Evolutionary conservation across 2,113 vertebrate species (phyloP).

Genomic region (Burhinus oedicnemus): DNA sequence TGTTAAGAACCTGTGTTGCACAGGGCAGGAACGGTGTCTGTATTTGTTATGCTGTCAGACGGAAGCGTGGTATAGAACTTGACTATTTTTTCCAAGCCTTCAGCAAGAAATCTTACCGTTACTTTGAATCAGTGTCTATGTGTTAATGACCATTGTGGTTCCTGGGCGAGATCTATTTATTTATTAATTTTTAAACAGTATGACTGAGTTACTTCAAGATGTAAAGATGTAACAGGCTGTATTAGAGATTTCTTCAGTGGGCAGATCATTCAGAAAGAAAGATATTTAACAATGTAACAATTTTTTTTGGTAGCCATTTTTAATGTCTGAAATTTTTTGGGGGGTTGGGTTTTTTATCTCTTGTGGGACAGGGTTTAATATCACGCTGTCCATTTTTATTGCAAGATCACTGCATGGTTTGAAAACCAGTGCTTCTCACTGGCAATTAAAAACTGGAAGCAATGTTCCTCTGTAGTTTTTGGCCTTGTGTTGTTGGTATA

Average conservation of each 20-base stretch:
- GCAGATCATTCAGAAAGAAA: neutral
- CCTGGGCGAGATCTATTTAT: neutral
- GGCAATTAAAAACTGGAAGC: neutral
- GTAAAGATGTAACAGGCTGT: neutral
- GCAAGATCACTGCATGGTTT: neutral
- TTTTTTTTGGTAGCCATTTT: neutral
- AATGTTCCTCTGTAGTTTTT: neutral
- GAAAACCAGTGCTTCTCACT: neutral
- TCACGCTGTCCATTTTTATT: neutral
- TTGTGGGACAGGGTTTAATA: neutral
- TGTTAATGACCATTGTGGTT: neutral
- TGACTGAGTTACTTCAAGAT: neutral
- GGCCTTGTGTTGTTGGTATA: neutral
- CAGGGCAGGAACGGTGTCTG: neutral
- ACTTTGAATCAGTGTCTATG: neutral
- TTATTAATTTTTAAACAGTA: neutral
- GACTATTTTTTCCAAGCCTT: neutral
- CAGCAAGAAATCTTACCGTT: neutral
- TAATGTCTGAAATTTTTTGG: neutral
- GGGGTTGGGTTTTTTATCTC: neutral
- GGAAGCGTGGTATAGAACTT: neutral
- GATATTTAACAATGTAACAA: neutral
- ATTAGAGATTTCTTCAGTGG: neutral
- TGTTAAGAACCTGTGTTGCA: neutral
- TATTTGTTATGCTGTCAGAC: neutral